Conservation (phyloP, 2,888 invertebrate species). For the Chrysolina americana region DNA sequence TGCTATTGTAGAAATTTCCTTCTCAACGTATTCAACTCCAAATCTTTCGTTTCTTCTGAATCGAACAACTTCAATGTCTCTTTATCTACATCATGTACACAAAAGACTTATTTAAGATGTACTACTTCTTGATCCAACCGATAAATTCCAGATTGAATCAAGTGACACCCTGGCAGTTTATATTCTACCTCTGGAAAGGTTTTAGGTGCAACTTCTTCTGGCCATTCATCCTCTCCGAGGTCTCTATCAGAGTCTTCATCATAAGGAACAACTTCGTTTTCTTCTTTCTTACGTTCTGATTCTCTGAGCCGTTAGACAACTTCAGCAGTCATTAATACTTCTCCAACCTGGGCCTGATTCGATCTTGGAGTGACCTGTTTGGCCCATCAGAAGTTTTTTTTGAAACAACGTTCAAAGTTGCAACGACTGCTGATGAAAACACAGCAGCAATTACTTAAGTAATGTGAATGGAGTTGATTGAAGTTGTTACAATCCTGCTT, state of each 20-base stretch:
- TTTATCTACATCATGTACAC: constrained; percentile 12
- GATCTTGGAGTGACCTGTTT: constrained; percentile 5
- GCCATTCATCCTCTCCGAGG: not conserved
- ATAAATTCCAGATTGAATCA: constrained; percentile 22
- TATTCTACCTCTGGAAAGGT: constrained; percentile 20
- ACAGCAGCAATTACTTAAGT: constrained; percentile 9
- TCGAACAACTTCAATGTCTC: too few relatives aligned
- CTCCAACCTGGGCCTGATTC: constrained; percentile 10
- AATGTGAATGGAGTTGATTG: constrained; percentile 1
- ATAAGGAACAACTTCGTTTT: not conserved
- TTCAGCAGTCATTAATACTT: constrained; percentile 5
- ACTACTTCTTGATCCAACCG: too few relatives aligned
- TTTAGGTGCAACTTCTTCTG: constrained; percentile 9
- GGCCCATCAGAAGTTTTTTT: not conserved
- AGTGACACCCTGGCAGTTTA: constrained; percentile 20
- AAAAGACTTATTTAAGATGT: too few relatives aligned
- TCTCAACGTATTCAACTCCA: too few relatives aligned
- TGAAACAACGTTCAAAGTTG: constrained; percentile 8
- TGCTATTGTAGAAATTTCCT: too few relatives aligned
- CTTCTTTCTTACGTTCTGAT: constrained; percentile 10
- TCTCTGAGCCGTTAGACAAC: not conserved
- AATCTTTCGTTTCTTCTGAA: too few relatives aligned
- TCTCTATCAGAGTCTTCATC: constrained; percentile 1
- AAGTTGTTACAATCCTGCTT: constrained; percentile 2
- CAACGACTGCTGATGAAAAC: constrained; percentile 18